Evolutionary conservation across 2,113 vertebrate species (phyloP).

Genomic region (Phaetusa simplex): DNA sequence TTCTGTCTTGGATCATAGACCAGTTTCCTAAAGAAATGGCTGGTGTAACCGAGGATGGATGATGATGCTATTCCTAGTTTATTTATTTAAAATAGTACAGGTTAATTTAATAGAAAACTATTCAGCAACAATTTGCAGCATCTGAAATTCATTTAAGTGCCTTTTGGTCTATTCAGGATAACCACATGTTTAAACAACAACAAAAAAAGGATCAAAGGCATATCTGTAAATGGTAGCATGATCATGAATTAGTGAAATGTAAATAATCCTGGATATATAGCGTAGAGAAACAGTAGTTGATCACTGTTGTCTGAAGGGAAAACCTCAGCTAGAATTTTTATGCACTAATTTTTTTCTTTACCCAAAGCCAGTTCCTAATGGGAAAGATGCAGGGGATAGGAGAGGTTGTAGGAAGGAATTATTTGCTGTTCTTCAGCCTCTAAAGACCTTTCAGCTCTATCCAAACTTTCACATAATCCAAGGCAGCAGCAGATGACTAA

Average conservation of each 20-base stretch:
- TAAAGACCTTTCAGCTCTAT: not conserved
- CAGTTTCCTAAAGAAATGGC: not conserved
- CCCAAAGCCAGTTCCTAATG: not conserved
- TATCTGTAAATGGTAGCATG: not conserved
- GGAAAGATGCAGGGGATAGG: not conserved
- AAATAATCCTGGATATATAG: rapidly evolving
- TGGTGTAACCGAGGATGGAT: not conserved
- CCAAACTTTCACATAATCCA: not conserved
- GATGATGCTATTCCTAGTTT: not conserved
- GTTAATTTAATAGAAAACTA: not conserved
- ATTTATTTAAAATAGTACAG: not conserved
- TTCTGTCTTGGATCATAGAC: not conserved
- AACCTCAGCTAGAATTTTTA: not conserved
- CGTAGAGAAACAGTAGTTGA: not conserved
- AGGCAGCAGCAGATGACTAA: constrained; percentile 11
- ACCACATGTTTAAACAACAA: not conserved
- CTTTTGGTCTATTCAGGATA: not conserved
- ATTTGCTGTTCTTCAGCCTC: not conserved
- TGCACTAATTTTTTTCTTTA: not conserved
- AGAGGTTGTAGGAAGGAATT: not conserved
- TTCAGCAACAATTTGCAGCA: not conserved
- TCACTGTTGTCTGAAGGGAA: not conserved
- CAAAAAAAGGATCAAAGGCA: not conserved
- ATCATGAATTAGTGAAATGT: not conserved
- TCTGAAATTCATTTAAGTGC: not conserved